Percentiles rank a stretch among this genome's conserved stretches.
These are phyloP conservation scores for Saguinus midas DNA, from an alignment of 2,113 vertebrate genomes.

Conservation along the genomic window DNA sequence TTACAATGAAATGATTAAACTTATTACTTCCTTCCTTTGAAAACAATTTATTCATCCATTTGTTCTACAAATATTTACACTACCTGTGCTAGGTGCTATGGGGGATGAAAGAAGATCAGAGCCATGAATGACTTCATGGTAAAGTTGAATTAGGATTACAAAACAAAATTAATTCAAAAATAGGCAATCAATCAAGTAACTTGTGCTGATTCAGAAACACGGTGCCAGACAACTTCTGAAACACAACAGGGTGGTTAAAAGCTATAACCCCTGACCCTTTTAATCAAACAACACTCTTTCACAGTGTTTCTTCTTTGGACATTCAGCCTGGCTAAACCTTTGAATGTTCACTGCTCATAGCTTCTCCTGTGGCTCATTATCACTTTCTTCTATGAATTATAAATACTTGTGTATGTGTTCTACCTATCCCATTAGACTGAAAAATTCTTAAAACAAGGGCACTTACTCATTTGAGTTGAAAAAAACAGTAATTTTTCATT, in stretches of 20 bases:
- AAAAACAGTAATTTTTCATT: not conserved
- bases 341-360: not conserved
- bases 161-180: constrained; percentile 18
- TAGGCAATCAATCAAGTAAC: not conserved
- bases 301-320: not conserved
- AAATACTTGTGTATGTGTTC: not conserved
- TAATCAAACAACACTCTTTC: not conserved
- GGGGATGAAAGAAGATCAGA: not conserved
- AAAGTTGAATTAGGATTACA: not conserved
- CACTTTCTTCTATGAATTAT: constrained; percentile 3
- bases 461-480: not conserved
- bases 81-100: not conserved
- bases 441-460: not conserved
- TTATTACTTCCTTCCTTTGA: not conserved
- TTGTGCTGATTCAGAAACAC: not conserved
- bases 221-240: not conserved
- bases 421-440: not conserved
- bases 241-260: not conserved
- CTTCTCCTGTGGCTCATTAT: not conserved
- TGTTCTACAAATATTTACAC: not conserved
- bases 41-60: not conserved
- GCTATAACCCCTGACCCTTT: not conserved
- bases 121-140: not conserved
- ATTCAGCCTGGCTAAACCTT: not conserved
- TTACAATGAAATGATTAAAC: not conserved